Evolutionary conservation across 2,113 vertebrate genomes (phyloP).

Genomic region (Crypturellus undulatus): DNA sequence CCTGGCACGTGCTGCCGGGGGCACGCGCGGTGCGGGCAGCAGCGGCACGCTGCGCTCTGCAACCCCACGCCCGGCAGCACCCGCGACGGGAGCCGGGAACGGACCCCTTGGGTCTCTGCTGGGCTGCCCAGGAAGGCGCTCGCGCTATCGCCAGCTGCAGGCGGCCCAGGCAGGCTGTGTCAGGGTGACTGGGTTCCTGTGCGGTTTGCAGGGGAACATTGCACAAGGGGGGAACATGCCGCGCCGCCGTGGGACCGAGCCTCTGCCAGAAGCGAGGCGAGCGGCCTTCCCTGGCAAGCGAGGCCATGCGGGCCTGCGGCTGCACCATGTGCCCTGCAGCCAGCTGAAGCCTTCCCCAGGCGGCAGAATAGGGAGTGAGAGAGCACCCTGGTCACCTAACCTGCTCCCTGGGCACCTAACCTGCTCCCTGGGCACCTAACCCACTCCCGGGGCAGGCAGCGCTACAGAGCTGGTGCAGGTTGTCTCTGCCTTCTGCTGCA

Average conservation of each 20-base stretch:
- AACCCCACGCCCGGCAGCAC: too few relatives aligned
- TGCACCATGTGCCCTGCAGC: background rate
- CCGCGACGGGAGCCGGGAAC: too few relatives aligned
- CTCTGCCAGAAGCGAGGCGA: background rate
- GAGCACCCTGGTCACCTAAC: background rate
- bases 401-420: background rate
- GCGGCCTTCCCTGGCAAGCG: background rate
- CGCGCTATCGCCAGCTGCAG: background rate
- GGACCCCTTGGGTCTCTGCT: too few relatives aligned
- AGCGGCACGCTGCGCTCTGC: too few relatives aligned
- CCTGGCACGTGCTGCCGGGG: fast-evolving
- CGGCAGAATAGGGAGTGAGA: background rate
- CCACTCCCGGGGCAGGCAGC: background rate
- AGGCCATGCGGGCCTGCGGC: background rate
- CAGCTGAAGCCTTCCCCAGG: background rate
- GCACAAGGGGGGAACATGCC: background rate
- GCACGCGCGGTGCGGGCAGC: too few relatives aligned
- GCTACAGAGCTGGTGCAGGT: background rate
- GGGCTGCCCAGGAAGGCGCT: background rate
- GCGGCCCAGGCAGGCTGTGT: background rate
- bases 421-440: background rate
- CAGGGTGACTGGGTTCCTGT: slow-evolving; percentile 40
- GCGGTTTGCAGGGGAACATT: slow-evolving; percentile 12
- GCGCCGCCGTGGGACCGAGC: background rate
- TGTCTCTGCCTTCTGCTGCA: background rate